Evolutionary conservation across 2,113 vertebrate species (phyloP), one percentile per base, ranked within the genome.

Genomic region (Garra rufa): DNA sequence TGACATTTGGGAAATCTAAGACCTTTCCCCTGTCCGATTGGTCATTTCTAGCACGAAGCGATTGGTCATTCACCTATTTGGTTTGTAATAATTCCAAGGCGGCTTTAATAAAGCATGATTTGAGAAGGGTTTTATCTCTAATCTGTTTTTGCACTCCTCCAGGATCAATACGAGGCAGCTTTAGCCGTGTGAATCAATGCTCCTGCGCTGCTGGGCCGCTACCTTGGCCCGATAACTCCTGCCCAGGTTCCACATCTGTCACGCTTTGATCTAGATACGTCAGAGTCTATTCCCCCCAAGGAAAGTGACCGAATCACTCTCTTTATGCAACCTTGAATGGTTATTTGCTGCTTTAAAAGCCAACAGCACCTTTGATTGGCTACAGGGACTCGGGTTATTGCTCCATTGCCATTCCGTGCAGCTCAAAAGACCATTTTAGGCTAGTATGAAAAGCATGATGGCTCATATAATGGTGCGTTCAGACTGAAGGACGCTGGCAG

Each of bases 211-310:
- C 70, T 46, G 24, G 59, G 28, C 38, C 52, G 55, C 57, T 46
- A 59, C n/a, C 69, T 41, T 52, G 57, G 46, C 46, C 74, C 7
- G 83, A 67, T 73, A 76, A 78, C 83, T 67, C 44, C 44, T 69
- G 17, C 43, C n/a, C 63, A 41, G 46, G 61, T 52, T 26, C 46
- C 75, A 78, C 63, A 78, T 79, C 83, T 80, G 76, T 71, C 65
- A 73, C n/a, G 26, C 9, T 70, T 30, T 70, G 83, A 79, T 67
- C 75, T 26, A 71, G 76, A 79, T 79, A 70, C 38, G 76, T 71
- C 83, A 61, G 26, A 61, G 43, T 52, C 34, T 70, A 41, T 67
- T 44, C 52, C 65, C 63, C 8, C 61, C 9, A 28, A 78, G 75
- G 19, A 69, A 19, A 80, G 55, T 59, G 59, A 85, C 76, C 46